Base-by-base conservation (phyloP, 2,888 invertebrate genomes). In the Acleris laterana region DNA sequence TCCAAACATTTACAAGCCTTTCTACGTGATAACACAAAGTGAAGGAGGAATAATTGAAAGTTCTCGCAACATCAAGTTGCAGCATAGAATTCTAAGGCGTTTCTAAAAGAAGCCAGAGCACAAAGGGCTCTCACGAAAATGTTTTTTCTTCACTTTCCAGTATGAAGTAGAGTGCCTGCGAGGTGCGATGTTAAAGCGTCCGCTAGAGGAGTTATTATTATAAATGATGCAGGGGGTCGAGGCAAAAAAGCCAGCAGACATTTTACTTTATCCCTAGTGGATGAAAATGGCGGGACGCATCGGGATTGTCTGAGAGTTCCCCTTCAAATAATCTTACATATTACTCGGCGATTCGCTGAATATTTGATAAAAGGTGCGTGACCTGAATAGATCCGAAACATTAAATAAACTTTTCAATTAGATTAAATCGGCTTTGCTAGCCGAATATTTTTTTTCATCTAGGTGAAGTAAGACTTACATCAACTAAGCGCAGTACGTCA, bases 161-260 rank as follows among this genome's bases (percentile, higher is more conserved):
- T 74, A 80, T 81, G 77, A 81, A 77, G 79, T 71, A 75, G 80
- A 82, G 81, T 78, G 80, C 77, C 77, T 71, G 75, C 73, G 74
- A 84, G 83, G 84, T 86, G 83, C 77, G 79, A 87, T 82, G 80
- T 78, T 82, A 79, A 83, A 85, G 82, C 78, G 82, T 80, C 80
- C 80, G 72, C 77, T 79, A 75, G 76, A 76, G 77, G 75, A 84
- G 84, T 85, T 86, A 84, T 84, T 83, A 85, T 86, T 84, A 86
- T 87, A 85, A 88, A 89, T 85, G 83, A 85, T 85, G 83, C 84
- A 87, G 77, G 79, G 78, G 79, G 78, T 76, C 74, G 77, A 77
- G 71, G 77, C 73, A 76, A 78, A 81, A 77, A 79, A 77, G 74
- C 72, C 72, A 72, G 75, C 61, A 65, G 62, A 69, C 60, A 61